Evolutionary conservation across 2,797 vertebrate genomes (phyloP), one percentile per base, ranked within the genome.

Genomic region (Sebastes minor): DNA sequence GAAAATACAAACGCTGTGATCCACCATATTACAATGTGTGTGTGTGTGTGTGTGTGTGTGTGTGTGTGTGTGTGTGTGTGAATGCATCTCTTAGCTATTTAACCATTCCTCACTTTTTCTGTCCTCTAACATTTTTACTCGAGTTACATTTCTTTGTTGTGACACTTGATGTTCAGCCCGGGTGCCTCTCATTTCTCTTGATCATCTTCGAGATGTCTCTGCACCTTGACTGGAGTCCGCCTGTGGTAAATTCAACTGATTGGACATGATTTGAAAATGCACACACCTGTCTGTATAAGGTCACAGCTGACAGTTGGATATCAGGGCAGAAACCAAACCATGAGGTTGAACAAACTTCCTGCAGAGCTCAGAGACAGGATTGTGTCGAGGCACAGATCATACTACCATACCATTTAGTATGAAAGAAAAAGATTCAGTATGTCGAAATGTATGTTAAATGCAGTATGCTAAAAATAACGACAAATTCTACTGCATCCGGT

Each of bases 1-100:
- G 60, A 46, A 71, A 78, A 80, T 35, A 76, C 74, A 82, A 82
- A 75, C 7, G 12, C 63, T 56, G 28, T 68, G 72, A 78, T 68
- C 28, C 56, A 42, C 33, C 32, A 56, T 14, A 61, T 70, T 59
- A 25, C 18, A 35, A 27, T 52, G 33, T 46, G 22, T 57, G 25
- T 28, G 25, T 49, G 32, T 53, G n/a, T 56, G 27, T 28, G 27
- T 28, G 30, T 53, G n/a, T 56, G 28, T n/a, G n/a, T 46, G 22
- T 57, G 25, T 28, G 25, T 49, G 32, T 53, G n/a, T 27, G 25
- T 49, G 28, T 27, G 22, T 23, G 55, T 66, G 25, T 23, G 22
- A 55, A 52, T 56, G 46, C 22, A 67, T 61, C 55, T 49, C 22
- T 67, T 35, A 18, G n/a, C n/a, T 13, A 28, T 60, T 61, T 42